A percentile compares a stretch with the other conserved stretches of the same genome.
These are phyloP conservation scores for Furnarius figulus DNA, from an alignment of 2,113 vertebrate species.

Conservation along the genomic window DNA sequence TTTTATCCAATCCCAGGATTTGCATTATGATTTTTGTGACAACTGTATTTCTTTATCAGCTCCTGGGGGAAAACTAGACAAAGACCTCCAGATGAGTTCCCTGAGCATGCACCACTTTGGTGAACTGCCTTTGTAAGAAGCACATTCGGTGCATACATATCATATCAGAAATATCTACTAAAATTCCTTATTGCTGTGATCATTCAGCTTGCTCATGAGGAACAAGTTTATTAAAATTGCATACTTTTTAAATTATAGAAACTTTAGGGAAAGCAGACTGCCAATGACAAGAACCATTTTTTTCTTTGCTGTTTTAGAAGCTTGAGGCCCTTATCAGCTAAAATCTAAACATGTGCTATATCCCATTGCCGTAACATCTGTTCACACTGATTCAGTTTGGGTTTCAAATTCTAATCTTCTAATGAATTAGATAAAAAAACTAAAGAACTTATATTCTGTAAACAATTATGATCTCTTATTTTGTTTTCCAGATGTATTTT, in stretches of 20 bases:
- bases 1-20: neutral
- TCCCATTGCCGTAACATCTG: neutral
- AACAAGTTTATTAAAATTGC: neutral
- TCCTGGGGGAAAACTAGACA: neutral
- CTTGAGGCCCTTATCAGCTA: neutral
- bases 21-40: neutral
- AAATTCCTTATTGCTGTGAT: neutral
- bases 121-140: neutral
- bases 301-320: conserved; percentile 7
- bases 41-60: neutral
- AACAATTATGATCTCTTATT: neutral
- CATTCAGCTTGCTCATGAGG: neutral
- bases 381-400: neutral
- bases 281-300: neutral
- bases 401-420: neutral
- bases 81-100: neutral
- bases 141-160: neutral
- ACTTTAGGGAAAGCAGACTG: neutral
- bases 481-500: neutral
- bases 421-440: neutral
- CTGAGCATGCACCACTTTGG: neutral
- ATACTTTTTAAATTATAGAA: neutral
- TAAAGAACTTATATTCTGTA: neutral
- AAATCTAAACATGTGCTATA: neutral
- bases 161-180: neutral